Conservation (phyloP, 2,113 vertebrate species). For the Taxidea taxus region DNA sequence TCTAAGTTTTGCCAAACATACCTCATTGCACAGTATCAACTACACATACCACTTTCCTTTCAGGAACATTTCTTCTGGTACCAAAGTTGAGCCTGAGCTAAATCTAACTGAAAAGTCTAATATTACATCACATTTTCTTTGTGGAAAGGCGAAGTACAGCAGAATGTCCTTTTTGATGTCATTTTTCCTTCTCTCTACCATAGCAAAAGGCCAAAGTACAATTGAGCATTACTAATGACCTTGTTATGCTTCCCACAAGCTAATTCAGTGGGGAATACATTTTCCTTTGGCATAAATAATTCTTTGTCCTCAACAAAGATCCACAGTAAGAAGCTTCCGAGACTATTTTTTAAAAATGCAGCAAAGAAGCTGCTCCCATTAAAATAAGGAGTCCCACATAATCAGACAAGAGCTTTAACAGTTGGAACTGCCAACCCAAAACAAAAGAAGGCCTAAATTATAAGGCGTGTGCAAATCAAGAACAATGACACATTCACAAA, state of each 20-base stretch:
- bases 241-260: slow-evolving; percentile 82
- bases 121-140: slow-evolving; percentile 53
- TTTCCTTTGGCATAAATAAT: slow-evolving; percentile 86
- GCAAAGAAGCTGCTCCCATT: slow-evolving; percentile 79
- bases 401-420: slow-evolving; percentile 80
- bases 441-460: slow-evolving; percentile 84
- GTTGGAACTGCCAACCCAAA: slow-evolving; percentile 80
- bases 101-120: not conserved
- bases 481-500: slow-evolving; percentile 83
- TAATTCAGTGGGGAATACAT: slow-evolving; percentile 78
- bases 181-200: slow-evolving; percentile 73
- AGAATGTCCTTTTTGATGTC: slow-evolving; percentile 60
- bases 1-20: not conserved
- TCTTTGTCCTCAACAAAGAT: slow-evolving; percentile 82
- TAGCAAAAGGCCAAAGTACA: slow-evolving; percentile 79
- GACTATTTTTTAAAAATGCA: slow-evolving; percentile 79
- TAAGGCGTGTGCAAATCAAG: slow-evolving; percentile 63
- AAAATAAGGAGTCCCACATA: slow-evolving; percentile 82
- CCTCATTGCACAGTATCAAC: not conserved
- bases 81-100: slow-evolving; percentile 5
- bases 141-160: not conserved
- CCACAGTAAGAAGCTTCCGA: slow-evolving; percentile 81
- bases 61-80: not conserved
- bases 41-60: not conserved
- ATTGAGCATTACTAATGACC: slow-evolving; percentile 81